Conservation (phyloP, 2,888 invertebrate species). For the Chrysodeixis includens region DNA sequence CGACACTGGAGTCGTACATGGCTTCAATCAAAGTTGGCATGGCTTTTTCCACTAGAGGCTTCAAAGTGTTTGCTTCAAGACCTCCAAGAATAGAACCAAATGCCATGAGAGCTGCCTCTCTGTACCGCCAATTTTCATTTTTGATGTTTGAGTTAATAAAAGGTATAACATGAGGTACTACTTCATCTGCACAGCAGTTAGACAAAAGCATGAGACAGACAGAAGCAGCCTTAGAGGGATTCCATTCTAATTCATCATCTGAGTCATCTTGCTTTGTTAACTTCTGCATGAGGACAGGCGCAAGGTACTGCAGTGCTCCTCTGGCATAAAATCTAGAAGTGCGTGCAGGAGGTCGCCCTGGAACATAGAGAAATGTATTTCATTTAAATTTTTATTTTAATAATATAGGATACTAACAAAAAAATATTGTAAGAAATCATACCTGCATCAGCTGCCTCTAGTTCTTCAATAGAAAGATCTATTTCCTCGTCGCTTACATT, state of each 20-base stretch:
- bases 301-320: slow-evolving; percentile 98
- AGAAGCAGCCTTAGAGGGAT: slow-evolving; percentile 99
- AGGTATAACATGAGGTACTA: slow-evolving; percentile 98
- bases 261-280: slow-evolving; percentile 98
- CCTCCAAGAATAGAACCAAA: slow-evolving; percentile 98
- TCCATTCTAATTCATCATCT: slow-evolving; percentile 99
- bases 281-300: slow-evolving; percentile 97
- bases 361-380: slow-evolving; percentile 30
- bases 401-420: not conserved
- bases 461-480: slow-evolving; percentile 97
- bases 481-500: slow-evolving; percentile 99
- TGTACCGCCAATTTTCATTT: slow-evolving; percentile 96
- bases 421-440: slow-evolving; percentile 26
- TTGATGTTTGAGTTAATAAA: slow-evolving; percentile 98
- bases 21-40: slow-evolving; percentile 98
- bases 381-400: not conserved
- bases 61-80: slow-evolving; percentile 95
- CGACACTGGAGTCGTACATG: slow-evolving; percentile 98
- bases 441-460: slow-evolving; percentile 96
- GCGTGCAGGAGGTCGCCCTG: slow-evolving; percentile 96
- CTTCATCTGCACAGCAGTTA: slow-evolving; percentile 98
- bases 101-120: slow-evolving; percentile 99
- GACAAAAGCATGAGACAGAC: slow-evolving; percentile 99
- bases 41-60: slow-evolving; percentile 98
- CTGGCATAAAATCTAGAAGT: slow-evolving; percentile 99